phyloP scores from a whole-genome alignment of 2,113 vertebrate genomes.

The Campylomormyrus tamandua region DNA sequence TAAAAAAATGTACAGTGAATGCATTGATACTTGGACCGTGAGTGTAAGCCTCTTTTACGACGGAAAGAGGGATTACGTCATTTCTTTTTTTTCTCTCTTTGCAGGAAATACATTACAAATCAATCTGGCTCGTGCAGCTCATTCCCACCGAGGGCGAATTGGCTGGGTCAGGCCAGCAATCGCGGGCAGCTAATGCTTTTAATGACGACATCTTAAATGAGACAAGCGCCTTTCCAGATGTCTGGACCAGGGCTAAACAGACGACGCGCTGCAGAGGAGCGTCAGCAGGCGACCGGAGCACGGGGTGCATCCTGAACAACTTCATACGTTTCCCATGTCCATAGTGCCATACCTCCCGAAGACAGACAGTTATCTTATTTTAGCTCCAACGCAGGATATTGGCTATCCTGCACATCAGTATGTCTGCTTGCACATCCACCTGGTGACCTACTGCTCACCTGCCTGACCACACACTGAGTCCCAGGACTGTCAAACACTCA shows the following conservation, averaged over 20 bases:
- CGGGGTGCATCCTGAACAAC: neutral
- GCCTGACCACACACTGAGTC: neutral
- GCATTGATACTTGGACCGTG: neutral
- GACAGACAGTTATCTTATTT: neutral
- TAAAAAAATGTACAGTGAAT: neutral
- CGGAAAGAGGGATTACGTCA: slow-evolving; percentile 15
- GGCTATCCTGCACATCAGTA: neutral
- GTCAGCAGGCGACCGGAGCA: neutral
- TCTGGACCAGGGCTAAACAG: neutral
- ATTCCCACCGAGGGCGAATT: neutral
- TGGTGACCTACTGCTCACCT: neutral
- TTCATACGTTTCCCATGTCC: neutral
- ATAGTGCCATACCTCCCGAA: neutral
- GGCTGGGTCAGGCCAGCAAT: neutral
- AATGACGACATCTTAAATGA: neutral
- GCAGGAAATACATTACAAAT: slow-evolving; percentile 11
- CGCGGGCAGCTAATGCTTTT: neutral
- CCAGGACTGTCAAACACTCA: neutral
- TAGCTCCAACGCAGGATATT: neutral
- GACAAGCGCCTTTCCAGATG: neutral
- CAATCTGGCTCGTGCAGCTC: neutral
- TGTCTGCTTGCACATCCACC: neutral
- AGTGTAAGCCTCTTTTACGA: neutral
- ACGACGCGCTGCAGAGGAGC: neutral
- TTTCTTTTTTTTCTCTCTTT: neutral